phyloP scores from a whole-genome alignment of 2,113 vertebrate genomes.

The Zootoca vivipara region DNA sequence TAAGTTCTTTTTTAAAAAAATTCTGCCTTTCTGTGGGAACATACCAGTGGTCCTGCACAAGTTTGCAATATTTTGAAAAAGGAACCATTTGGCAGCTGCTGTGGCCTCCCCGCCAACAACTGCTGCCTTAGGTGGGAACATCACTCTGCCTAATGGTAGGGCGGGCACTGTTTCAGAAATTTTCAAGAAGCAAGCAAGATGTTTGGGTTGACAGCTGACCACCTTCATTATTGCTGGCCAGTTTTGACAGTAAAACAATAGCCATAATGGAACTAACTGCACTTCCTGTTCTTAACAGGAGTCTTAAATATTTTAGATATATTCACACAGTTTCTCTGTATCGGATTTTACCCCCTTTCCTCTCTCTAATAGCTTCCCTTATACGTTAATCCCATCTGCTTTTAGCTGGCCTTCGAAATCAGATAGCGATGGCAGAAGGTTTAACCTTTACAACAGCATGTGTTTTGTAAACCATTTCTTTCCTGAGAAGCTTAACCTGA shows the following conservation, averaged over 20 bases:
- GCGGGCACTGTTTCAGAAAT: neutral
- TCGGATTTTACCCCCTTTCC: neutral
- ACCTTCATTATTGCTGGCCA: neutral
- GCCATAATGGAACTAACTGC: neutral
- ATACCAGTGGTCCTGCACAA: neutral
- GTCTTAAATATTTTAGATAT: neutral
- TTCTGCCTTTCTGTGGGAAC: neutral
- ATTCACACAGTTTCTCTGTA: neutral
- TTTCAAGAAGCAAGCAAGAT: neutral
- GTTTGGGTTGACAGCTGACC: neutral
- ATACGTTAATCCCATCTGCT: constrained; percentile 26
- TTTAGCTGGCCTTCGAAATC: constrained; percentile 16
- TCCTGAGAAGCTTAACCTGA: constrained; percentile 16
- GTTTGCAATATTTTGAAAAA: too few species aligned
- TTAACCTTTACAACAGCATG: constrained; percentile 15
- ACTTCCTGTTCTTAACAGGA: neutral
- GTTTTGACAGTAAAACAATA: neutral
- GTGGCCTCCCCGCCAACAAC: too few species aligned
- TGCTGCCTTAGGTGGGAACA: too few species aligned
- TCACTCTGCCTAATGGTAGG: neutral
- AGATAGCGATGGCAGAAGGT: constrained; percentile 8
- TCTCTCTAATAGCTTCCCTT: constrained; percentile 8
- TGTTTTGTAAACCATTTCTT: constrained; percentile 25
- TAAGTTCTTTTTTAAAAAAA: too few species aligned
- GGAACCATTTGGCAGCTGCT: too few species aligned